phyloP scores from a whole-genome alignment of 2,888 invertebrate species.

The Calliopum simillimum region DNA sequence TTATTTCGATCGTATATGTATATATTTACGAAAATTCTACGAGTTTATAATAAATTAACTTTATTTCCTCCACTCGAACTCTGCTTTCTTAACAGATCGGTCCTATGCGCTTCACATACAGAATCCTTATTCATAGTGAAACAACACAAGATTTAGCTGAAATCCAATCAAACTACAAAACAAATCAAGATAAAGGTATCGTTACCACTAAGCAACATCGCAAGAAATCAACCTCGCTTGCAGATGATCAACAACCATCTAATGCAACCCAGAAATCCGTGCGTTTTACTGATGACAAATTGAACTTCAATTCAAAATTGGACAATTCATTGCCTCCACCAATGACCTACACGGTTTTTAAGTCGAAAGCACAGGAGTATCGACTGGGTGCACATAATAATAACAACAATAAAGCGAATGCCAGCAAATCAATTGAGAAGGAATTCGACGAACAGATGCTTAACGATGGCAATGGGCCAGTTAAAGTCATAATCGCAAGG shows the following conservation, averaged over 20 bases:
- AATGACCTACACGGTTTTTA: conserved; percentile 33
- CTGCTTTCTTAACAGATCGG: conserved; percentile 68
- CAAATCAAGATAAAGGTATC: conserved; percentile 26
- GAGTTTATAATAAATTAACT: not conserved
- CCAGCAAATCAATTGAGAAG: not conserved
- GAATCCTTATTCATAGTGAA: conserved; percentile 67
- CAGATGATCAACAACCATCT: not conserved
- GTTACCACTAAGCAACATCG: no score
- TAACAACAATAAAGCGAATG: conserved; percentile 39
- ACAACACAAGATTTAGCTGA: conserved; percentile 17
- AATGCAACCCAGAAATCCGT: conserved; percentile 16
- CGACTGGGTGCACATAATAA: conserved; percentile 15
- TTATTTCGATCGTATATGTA: no score
- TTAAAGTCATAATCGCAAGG: conserved; percentile 55
- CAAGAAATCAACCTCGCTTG: not conserved
- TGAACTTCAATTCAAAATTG: not conserved
- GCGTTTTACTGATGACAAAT: conserved; percentile 22
- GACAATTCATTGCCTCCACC: conserved; percentile 24
- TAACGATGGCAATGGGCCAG: conserved; percentile 51
- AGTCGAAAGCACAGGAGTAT: conserved; percentile 34
- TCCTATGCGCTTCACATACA: conserved; percentile 76
- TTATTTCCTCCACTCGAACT: conserved; percentile 29
- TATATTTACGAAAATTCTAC: not conserved
- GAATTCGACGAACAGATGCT: conserved; percentile 2
- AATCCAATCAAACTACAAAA: not conserved